Base-by-base conservation (phyloP, 2,113 vertebrate genomes). In the Coptodon rendalli region DNA sequence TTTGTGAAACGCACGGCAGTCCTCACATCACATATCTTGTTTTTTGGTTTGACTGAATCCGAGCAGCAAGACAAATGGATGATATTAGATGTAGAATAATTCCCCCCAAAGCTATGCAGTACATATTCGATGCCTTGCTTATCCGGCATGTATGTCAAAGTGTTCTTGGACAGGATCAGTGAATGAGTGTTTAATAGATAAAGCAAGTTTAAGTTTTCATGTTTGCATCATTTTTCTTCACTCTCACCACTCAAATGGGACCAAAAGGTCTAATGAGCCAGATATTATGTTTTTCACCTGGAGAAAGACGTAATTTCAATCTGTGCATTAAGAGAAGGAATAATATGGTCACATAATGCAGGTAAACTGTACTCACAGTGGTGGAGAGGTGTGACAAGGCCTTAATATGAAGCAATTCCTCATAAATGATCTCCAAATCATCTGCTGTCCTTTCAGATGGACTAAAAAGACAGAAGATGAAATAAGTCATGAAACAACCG, bases 381-480 rank as follows among this genome's bases (percentile, higher is more conserved):
- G 98, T 99, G 87, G 99, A 99, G 68, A 99, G 97, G 90, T 99
- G 98, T 89, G 98, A 98, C 94, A 99, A 98, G 85, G 99, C 98
- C 92, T 99, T 99, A 93, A 99, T 99, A 90, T 99, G 98, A 82
- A 99, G 97, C 88, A 99, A 95, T 92, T 99, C 99, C 91, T 99
- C 99, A 89, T 98, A 98, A 95, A 99, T 98, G 85, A 99, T 98
- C 96, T 99, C 98, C 78, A 99, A 95, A 92, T 99, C 99, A 94
- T 99, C 98, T 56, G 96, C 91, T 38, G 97, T 97, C 93, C 98
- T 97, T 95, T 99, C 98, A 79, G 97, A 97, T n/a, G 98, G 98
- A 84, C 99, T 99, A 91, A 1, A 87, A 87, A 87, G 94, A 29
- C 73, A 88, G 91, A 6, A 90, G 85, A 82, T 38, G 19, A 76